A percentile compares a stretch with the other conserved stretches of the same genome.
phyloP scores from a whole-genome alignment of 2,113 vertebrate species.

The Charina bottae region DNA sequence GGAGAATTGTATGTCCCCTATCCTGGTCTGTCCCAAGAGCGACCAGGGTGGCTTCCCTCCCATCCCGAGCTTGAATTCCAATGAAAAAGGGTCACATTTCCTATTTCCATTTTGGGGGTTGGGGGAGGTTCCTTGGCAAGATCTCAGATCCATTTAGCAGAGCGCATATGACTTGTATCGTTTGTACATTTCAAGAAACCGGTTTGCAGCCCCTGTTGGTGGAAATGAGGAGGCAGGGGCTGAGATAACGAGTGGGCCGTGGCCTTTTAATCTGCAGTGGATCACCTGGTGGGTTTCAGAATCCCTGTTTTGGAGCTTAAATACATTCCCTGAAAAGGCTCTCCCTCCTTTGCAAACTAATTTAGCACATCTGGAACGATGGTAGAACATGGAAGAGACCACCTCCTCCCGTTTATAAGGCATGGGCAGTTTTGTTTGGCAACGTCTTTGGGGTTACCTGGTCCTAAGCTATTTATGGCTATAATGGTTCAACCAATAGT shows the following conservation, averaged over 20 bases:
- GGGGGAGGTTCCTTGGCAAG: background rate
- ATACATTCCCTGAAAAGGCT: too few relatives aligned
- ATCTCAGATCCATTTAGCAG: too few relatives aligned
- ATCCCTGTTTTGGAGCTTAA: too few relatives aligned
- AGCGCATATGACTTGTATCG: background rate
- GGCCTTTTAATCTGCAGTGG: too few relatives aligned
- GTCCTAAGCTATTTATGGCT: background rate
- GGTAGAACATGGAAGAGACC: background rate
- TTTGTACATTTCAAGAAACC: background rate
- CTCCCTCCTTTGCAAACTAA: too few relatives aligned
- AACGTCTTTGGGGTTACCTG: background rate
- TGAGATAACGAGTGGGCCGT: too few relatives aligned
- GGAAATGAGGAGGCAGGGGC: too few relatives aligned
- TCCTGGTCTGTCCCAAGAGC: background rate
- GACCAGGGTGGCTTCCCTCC: background rate
- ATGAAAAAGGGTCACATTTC: background rate
- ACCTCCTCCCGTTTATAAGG: background rate
- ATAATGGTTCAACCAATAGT: background rate
- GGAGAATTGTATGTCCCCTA: background rate
- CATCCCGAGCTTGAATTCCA: background rate
- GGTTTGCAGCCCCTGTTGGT: too few relatives aligned
- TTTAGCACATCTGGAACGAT: background rate
- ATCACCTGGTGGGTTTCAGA: too few relatives aligned
- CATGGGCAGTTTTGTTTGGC: background rate
- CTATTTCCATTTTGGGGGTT: background rate